phyloP scores from a whole-genome alignment of 2,113 vertebrate species.

The Merops nubicus region DNA sequence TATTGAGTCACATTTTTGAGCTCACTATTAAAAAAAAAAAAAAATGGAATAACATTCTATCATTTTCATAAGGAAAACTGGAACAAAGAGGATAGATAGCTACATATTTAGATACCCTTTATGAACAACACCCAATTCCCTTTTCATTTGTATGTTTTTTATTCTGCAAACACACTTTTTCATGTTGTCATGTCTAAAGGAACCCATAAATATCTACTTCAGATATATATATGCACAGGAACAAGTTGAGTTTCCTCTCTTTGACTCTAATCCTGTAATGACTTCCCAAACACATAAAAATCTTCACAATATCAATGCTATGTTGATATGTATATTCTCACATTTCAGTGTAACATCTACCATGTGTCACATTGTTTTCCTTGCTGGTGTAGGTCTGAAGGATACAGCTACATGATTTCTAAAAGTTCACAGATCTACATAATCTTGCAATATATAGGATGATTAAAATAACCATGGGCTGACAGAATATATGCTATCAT shows the following conservation, averaged over 20 bases:
- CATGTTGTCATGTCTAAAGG: background rate
- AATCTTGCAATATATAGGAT: background rate
- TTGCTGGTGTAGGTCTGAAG: background rate
- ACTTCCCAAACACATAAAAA: background rate
- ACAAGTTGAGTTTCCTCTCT: background rate
- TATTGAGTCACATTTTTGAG: background rate
- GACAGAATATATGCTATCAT: background rate
- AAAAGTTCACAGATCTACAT: background rate
- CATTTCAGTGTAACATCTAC: background rate
- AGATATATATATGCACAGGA: background rate
- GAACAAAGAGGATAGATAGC: background rate
- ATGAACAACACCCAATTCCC: accelerated
- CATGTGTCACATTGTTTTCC: background rate
- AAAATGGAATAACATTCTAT: background rate
- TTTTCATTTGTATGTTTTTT: background rate
- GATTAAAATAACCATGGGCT: background rate
- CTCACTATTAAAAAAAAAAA: background rate
- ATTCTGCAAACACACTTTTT: background rate
- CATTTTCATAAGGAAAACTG: background rate
- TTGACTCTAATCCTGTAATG: background rate
- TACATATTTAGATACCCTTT: background rate
- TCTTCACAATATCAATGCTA: background rate
- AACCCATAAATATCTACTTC: background rate
- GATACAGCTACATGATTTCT: background rate
- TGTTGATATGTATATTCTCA: background rate